Percentiles rank a stretch among this genome's conserved stretches.
These are phyloP conservation scores for Muscidifurax raptorellus DNA, from an alignment of 1,140 invertebrate genomes.

Conservation along the genomic window DNA sequence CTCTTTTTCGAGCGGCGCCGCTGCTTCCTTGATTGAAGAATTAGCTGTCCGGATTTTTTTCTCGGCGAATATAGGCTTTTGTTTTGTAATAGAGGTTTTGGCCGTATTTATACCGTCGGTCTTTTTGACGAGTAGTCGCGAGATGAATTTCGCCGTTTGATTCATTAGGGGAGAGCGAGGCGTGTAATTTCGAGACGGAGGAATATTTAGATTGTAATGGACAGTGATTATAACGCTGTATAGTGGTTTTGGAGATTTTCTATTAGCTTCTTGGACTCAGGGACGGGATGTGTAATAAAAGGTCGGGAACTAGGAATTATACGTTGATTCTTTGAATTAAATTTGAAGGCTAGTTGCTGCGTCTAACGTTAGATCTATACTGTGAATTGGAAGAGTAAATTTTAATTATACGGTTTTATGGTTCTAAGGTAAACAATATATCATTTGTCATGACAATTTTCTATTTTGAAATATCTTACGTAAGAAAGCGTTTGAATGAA, in stretches of 20 bases:
- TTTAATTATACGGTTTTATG: no score
- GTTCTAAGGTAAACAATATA: no score
- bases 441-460: no score
- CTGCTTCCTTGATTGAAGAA: slow-evolving; percentile 1
- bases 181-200: not conserved
- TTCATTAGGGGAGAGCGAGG: not conserved
- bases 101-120: not conserved
- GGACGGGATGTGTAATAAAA: not conserved
- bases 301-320: not conserved
- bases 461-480: no score
- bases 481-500: no score
- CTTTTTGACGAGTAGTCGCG: not conserved
- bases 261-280: not conserved
- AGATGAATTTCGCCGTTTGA: not conserved
- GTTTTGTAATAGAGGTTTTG: not conserved
- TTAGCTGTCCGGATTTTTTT: not conserved
- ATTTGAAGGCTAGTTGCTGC: no score
- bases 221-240: not conserved
- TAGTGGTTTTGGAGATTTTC: no score
- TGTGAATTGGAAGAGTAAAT: no score
- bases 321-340: not conserved
- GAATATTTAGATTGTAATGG: not conserved
- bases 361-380: no score
- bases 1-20: not conserved
- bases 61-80: not conserved